Percentiles rank a stretch among this genome's conserved stretches.
These are phyloP conservation scores for Scartelaos histophorus DNA, from an alignment of 2,113 vertebrate genomes.

Conservation along the genomic window DNA sequence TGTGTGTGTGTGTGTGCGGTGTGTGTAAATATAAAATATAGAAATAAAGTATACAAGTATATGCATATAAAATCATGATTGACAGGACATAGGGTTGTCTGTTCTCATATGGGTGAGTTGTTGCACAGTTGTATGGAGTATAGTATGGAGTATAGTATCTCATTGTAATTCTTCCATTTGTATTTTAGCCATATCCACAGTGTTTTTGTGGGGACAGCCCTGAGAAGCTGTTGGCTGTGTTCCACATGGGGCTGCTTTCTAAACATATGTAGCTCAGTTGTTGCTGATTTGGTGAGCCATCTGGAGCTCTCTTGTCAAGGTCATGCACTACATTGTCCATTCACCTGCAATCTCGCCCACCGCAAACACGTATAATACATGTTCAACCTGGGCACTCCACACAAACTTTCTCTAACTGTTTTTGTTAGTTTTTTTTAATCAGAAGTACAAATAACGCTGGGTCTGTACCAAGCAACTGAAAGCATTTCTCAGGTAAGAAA, in stretches of 20 bases:
- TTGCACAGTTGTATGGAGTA: no score
- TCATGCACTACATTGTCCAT: background rate
- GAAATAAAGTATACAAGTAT: no score
- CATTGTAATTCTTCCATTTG: background rate
- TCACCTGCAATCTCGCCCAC: background rate
- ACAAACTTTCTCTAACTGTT: background rate
- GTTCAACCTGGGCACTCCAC: background rate
- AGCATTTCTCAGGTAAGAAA: background rate
- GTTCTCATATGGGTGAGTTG: no score
- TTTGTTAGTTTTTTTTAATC: background rate
- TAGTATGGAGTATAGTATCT: background rate
- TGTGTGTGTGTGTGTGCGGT: no score
- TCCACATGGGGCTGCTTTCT: background rate
- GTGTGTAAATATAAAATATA: no score
- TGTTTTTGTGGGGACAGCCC: background rate
- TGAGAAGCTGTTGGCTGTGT: background rate
- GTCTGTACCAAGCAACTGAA: background rate
- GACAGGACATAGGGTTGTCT: no score
- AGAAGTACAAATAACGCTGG: background rate
- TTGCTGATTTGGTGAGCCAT: slow-evolving; percentile 4
- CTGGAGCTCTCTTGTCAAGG: background rate
- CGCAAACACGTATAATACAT: background rate
- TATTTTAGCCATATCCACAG: background rate
- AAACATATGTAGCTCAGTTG: slow-evolving; percentile 3
- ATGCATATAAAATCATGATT: no score